Conservation (phyloP, 53 echinoderm and acorn worm species). For the Astropecten irregularis region DNA sequence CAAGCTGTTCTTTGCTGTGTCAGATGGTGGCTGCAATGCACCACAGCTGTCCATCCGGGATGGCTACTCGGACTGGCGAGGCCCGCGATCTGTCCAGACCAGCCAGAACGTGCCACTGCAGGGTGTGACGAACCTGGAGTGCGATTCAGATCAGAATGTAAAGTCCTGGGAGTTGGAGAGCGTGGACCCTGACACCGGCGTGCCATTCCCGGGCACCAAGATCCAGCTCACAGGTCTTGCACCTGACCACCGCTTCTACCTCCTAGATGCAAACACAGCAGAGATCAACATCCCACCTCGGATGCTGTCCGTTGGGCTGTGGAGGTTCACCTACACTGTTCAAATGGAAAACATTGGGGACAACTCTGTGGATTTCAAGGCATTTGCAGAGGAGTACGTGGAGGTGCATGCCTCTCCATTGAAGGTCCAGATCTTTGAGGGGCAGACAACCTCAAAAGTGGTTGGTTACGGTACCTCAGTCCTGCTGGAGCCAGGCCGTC, state of each 20-base stretch:
- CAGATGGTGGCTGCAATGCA: constrained; percentile 55
- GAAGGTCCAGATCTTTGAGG: constrained; percentile 53
- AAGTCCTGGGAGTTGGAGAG: constrained; percentile 64
- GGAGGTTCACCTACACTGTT: constrained; percentile 72
- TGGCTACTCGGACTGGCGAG: constrained; percentile 51
- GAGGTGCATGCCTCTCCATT: constrained; percentile 34
- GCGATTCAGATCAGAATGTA: constrained; percentile 40
- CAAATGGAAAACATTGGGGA: constrained; percentile 25
- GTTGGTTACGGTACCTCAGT: constrained; percentile 57
- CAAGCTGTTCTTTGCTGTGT: constrained; percentile 59
- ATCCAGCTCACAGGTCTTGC: constrained; percentile 14
- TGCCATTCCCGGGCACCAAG: background rate
- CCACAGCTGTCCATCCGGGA: constrained; percentile 73
- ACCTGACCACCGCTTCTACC: constrained; percentile 36
- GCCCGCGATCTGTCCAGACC: constrained; percentile 54
- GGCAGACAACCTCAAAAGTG: constrained; percentile 61
- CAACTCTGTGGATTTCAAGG: constrained; percentile 24
- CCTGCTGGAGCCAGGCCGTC: constrained; percentile 24
- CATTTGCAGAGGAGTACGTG: constrained; percentile 68
- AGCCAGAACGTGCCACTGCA: constrained; percentile 39
- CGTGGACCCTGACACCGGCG: constrained; percentile 45
- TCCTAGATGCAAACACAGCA: constrained; percentile 61
- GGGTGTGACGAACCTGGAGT: constrained; percentile 53
- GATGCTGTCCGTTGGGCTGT: constrained; percentile 40
- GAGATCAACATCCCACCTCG: constrained; percentile 70